Evolutionary conservation across 92 coral and sea anemone species (phyloP), one percentile per base, ranked within the genome.

Genomic region (Phenganax marumi): DNA sequence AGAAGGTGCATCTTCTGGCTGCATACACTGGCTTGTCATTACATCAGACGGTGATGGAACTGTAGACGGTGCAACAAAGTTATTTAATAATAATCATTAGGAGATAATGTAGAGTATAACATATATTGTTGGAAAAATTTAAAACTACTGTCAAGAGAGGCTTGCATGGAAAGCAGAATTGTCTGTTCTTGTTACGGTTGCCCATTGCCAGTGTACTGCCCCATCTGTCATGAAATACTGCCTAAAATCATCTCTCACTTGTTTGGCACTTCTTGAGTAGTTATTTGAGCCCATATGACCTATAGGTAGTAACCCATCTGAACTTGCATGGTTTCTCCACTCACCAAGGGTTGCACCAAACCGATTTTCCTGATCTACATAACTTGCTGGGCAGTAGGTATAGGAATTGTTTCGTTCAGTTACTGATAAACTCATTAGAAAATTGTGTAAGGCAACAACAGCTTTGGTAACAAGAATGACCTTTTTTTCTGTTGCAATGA

Each of bases 221-320:
- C 81, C 81, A 22, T 56, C 70, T 53, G 19, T 48, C 62, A 62
- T 22, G 22, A 77, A 77, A 60, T 77, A 77, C 25, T 77, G 17
- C 55, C 43, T 77, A 47, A 77, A 77, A 57, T 77, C 81, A 57
- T 77, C 66, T 49, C 81, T 33, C 50, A 77, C 81, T 56, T 47
- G 62, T 23, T 60, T 39, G 49, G 81, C 81, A 76, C 22, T 58
- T 55, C 69, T 76, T 55, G 81, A 76, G 16, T 76, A 76, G 24
- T 76, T 76, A 76, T 55, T 76, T 50, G 81, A 76, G 2, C 81
- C 81, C 21, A 23, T 48, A 57, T 50, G 68, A 60, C 51, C 64
- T 19, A 57, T 56, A 12, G 70, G 68, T 55, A 76, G 7, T 43
- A 77, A 56, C 1, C 81, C 81, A 43, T 24, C 26, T 54, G 50